Conservation (phyloP, 2,113 vertebrate species). For the Jaculus jaculus region DNA sequence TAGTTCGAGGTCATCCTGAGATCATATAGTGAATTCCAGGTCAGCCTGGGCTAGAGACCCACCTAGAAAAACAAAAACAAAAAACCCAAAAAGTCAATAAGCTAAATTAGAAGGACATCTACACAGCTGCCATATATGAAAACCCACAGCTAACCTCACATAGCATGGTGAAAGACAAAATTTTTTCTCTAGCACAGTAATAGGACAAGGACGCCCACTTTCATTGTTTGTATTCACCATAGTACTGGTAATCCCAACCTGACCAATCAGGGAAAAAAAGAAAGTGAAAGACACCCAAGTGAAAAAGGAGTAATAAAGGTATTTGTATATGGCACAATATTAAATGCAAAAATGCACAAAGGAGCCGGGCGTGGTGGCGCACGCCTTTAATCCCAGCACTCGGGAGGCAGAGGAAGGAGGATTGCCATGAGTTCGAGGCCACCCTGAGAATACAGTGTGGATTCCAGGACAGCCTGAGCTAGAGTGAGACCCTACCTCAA, state of each 20-base stretch:
- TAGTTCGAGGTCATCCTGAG: no score
- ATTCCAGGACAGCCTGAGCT: no score
- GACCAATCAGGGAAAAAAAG: not conserved
- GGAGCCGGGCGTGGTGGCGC: no score
- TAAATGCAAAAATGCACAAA: not conserved
- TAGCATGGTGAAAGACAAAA: not conserved
- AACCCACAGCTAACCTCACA: not conserved
- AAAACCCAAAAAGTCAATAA: not conserved
- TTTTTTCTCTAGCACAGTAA: not conserved
- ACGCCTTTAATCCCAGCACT: no score
- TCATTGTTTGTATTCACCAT: not conserved
- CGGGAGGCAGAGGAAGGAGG: no score
- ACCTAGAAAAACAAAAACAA: no score
- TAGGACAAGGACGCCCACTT: not conserved
- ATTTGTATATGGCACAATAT: not conserved
- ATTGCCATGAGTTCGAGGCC: no score
- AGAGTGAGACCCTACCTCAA: no score
- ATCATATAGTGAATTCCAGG: no score
- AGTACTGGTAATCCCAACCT: not conserved
- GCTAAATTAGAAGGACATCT: not conserved
- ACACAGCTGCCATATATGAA: not conserved
- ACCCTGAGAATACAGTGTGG: no score
- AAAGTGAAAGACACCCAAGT: not conserved
- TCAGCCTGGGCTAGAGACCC: no score
- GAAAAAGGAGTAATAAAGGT: slow-evolving; percentile 23